A percentile compares a stretch with the other conserved stretches of the same genome.
phyloP scores from a whole-genome alignment of 2,888 invertebrate genomes.

The Drosophila leonis region DNA sequence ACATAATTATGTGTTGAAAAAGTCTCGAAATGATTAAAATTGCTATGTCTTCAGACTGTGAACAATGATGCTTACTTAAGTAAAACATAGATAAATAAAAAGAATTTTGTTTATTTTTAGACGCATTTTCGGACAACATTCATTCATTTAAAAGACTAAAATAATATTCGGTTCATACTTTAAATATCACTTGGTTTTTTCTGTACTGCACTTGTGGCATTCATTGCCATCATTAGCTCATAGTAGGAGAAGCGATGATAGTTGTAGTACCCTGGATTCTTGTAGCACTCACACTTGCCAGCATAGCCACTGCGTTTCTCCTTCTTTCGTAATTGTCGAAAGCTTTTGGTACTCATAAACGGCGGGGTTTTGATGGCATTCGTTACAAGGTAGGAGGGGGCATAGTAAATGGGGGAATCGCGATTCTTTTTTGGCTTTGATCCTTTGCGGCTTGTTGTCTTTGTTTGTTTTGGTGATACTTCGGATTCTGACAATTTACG shows the following conservation, averaged over 20 bases:
- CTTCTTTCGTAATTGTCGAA: not conserved
- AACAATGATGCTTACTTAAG: not conserved
- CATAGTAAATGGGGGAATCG: not conserved
- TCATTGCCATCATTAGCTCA: slow-evolving; percentile 15
- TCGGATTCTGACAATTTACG: not conserved
- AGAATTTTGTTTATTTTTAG: not conserved
- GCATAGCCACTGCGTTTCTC: not conserved
- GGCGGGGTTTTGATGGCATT: not conserved
- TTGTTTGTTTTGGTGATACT: not conserved
- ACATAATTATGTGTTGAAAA: too few relatives aligned
- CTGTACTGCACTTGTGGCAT: slow-evolving; percentile 17
- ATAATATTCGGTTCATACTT: not conserved
- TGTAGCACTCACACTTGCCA: slow-evolving; percentile 16
- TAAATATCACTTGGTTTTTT: not conserved
- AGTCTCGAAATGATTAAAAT: too few relatives aligned
- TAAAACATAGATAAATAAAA: not conserved
- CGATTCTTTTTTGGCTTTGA: not conserved
- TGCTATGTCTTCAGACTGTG: too few relatives aligned
- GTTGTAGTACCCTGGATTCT: slow-evolving; percentile 28
- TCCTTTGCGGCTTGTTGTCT: not conserved
- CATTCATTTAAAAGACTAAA: not conserved
- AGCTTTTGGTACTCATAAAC: slow-evolving; percentile 1
- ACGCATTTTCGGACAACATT: not conserved
- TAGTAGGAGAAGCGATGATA: slow-evolving; percentile 46
- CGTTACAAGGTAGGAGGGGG: not conserved